Percentiles rank a stretch among this genome's conserved stretches.
Conservation (phyloP, 2,113 vertebrate species). For the Malurus elegans region DNA sequence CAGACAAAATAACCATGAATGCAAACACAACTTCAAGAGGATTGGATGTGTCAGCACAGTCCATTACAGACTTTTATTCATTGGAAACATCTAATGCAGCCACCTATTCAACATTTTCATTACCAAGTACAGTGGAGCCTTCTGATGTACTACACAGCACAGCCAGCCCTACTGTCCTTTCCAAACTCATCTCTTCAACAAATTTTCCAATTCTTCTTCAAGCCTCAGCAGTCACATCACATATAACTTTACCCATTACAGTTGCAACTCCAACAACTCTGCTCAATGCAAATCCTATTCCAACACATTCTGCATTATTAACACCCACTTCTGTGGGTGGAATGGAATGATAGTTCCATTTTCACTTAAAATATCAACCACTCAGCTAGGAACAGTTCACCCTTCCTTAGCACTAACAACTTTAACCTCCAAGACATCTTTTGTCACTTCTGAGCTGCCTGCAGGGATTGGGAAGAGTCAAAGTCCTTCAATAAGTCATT, state of each 20-base stretch:
- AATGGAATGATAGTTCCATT: neutral
- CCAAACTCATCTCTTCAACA: neutral
- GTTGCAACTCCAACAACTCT: neutral
- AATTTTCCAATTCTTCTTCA: conserved; percentile 14
- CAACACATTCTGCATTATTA: neutral
- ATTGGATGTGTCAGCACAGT: neutral
- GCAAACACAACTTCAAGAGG: neutral
- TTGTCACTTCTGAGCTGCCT: conserved; percentile 25
- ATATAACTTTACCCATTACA: neutral
- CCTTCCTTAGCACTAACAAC: neutral
- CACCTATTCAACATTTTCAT: conserved; percentile 2
- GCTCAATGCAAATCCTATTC: neutral
- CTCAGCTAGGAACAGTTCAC: neutral
- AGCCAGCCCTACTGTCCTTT: neutral
- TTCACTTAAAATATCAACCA: neutral
- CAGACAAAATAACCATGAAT: neutral
- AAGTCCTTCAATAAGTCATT: conserved; percentile 9
- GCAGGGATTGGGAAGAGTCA: conserved; percentile 3
- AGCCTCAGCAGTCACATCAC: neutral
- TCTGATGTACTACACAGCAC: conserved; percentile 15
- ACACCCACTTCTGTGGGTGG: neutral
- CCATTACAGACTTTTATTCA: conserved; percentile 14
- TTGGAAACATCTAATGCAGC: neutral
- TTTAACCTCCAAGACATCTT: neutral
- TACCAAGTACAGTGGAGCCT: conserved; percentile 36